Percentiles rank a stretch among this genome's conserved stretches.
These are phyloP conservation scores for Atethmia centrago DNA, from an alignment of 2,888 invertebrate genomes.

Conservation along the genomic window DNA sequence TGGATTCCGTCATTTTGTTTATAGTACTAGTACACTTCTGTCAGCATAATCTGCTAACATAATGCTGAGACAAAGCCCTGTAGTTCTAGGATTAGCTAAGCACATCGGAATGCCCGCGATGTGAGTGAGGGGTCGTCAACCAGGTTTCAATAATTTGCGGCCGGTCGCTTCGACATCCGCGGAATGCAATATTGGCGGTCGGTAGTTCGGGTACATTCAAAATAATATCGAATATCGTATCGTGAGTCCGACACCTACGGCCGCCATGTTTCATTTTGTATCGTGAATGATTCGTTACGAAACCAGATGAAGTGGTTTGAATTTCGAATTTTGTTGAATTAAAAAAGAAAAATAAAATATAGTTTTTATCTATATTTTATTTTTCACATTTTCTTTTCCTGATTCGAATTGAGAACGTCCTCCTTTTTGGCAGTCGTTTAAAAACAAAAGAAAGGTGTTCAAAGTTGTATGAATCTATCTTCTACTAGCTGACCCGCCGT, in stretches of 20 bases:
- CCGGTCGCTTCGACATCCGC: slow-evolving; percentile 42
- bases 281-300: background rate
- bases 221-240: slow-evolving; percentile 54
- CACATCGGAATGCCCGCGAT: slow-evolving; percentile 55
- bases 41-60: background rate
- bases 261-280: slow-evolving; percentile 38
- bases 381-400: no score
- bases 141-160: slow-evolving; percentile 64
- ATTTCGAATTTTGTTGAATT: background rate
- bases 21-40: background rate
- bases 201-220: slow-evolving; percentile 50
- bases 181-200: slow-evolving; percentile 62
- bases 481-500: no score
- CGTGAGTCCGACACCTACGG: slow-evolving; percentile 26
- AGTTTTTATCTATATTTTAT: no score
- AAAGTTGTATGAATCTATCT: no score
- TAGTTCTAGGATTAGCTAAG: slow-evolving; percentile 38
- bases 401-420: no score
- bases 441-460: no score
- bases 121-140: slow-evolving; percentile 47
- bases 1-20: background rate
- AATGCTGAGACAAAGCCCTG: slow-evolving; percentile 1
- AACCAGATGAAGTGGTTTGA: slow-evolving; percentile 6
- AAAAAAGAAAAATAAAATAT: no score
- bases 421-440: no score